Evolutionary conservation across 2,113 vertebrate species (phyloP).

Genomic region (Erythrolamprus reginae): DNA sequence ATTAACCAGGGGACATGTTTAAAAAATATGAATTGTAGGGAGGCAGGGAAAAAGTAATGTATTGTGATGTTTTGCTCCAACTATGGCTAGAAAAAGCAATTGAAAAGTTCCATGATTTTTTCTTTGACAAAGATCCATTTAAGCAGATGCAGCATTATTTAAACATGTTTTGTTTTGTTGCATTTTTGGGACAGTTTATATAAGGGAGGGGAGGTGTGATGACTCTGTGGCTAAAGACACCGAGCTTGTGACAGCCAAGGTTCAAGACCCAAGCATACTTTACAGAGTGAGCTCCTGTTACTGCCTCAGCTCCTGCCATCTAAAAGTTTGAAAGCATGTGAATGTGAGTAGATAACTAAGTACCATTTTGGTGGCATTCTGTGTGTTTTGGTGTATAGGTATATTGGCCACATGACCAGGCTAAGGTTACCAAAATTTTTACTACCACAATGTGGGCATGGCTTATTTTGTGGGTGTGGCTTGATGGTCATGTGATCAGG

Average conservation of each 20-base stretch:
- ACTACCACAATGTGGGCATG: too few relatives aligned
- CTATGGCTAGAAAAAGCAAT: not conserved
- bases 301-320: too few relatives aligned
- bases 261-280: not conserved
- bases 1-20: not conserved
- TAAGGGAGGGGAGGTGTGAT: fast-evolving
- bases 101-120: not conserved
- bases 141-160: not conserved
- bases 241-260: not conserved
- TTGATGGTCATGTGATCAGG: too few relatives aligned
- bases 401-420: too few relatives aligned
- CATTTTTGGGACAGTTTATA: not conserved
- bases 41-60: not conserved
- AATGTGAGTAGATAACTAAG: too few relatives aligned
- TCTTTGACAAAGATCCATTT: not conserved
- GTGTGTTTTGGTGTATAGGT: too few relatives aligned
- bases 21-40: not conserved
- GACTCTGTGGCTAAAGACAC: not conserved
- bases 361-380: too few relatives aligned
- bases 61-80: not conserved
- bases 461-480: too few relatives aligned
- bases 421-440: too few relatives aligned
- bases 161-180: not conserved
- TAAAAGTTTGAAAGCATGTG: too few relatives aligned
- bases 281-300: not conserved